phyloP scores from a whole-genome alignment of 2,888 invertebrate genomes.

The Saturnia japonica region DNA sequence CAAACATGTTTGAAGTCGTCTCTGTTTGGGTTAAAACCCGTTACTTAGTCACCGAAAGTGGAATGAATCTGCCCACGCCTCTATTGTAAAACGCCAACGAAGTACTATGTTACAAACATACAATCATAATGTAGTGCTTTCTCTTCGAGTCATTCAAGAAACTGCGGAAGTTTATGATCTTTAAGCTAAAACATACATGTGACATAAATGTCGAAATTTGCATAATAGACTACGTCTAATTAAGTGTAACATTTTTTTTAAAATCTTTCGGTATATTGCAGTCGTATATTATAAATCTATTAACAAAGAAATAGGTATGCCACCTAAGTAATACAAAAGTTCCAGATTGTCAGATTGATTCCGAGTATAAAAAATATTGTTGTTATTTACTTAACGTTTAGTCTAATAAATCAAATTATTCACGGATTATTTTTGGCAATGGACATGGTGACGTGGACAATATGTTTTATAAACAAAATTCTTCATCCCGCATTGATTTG shows the following conservation, averaged over 20 bases:
- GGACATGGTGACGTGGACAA: no score
- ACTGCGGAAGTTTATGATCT: background rate
- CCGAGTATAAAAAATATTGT: no score
- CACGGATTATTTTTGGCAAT: no score
- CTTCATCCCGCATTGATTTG: background rate
- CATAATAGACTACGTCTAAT: background rate
- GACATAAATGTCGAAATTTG: conserved; percentile 2
- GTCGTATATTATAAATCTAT: background rate
- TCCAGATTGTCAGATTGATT: no score
- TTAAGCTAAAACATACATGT: background rate
- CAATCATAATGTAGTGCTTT: conserved; percentile 6
- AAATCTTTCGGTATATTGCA: background rate
- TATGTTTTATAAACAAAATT: background rate
- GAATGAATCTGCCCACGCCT: conserved; percentile 43
- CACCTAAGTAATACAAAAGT: background rate
- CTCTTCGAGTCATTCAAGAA: conserved; percentile 5
- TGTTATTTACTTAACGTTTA: no score
- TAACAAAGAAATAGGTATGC: background rate
- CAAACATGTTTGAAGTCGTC: conserved; percentile 27
- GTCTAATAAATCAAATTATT: background rate
- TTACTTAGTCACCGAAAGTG: conserved; percentile 54
- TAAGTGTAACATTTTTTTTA: background rate
- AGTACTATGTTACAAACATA: conserved; percentile 3
- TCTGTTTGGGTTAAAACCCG: conserved; percentile 54
- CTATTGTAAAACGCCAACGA: conserved; percentile 15